Evolutionary conservation across 1,140 invertebrate species (phyloP).

Genomic region (Yoshiicerus persimilis): DNA sequence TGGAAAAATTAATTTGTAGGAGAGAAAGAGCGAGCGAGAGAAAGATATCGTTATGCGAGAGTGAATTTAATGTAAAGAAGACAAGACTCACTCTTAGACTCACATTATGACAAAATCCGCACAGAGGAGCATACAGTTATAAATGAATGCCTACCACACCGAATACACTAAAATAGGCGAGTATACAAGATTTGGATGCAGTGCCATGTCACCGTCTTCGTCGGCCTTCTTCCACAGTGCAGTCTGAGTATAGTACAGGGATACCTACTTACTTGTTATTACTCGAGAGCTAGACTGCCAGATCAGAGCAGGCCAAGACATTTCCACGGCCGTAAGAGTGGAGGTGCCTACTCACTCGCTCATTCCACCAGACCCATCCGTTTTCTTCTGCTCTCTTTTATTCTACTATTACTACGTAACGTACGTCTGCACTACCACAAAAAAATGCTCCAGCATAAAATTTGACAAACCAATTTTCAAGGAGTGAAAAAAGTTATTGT

Average conservation of each 20-base stretch:
- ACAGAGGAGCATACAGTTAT: not conserved
- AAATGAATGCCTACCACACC: no score
- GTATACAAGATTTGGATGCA: not conserved
- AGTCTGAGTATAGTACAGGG: not conserved
- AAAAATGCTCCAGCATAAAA: slow-evolving; percentile 44
- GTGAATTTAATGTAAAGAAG: not conserved
- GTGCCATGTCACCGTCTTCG: not conserved
- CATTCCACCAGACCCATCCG: not conserved
- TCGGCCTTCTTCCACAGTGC: not conserved
- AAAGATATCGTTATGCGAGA: slow-evolving; percentile 14
- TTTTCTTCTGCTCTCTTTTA: not conserved
- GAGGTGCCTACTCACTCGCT: no score
- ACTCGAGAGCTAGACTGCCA: not conserved
- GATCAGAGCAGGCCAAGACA: not conserved
- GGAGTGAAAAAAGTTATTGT: slow-evolving; percentile 45
- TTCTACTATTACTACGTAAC: not conserved
- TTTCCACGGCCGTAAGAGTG: not conserved
- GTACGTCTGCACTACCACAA: slow-evolving; percentile 11
- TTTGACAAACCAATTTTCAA: slow-evolving; percentile 47
- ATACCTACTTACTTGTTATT: not conserved
- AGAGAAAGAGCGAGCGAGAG: slow-evolving; percentile 26
- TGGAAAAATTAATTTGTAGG: slow-evolving; percentile 22
- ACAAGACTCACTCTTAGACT: not conserved
- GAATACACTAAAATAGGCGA: no score
- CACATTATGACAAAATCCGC: slow-evolving; percentile 15